Percentiles rank a stretch among this genome's conserved stretches.
Evolutionary conservation across 2,113 vertebrate species (phyloP).

Genomic region (Raja brachyura): DNA sequence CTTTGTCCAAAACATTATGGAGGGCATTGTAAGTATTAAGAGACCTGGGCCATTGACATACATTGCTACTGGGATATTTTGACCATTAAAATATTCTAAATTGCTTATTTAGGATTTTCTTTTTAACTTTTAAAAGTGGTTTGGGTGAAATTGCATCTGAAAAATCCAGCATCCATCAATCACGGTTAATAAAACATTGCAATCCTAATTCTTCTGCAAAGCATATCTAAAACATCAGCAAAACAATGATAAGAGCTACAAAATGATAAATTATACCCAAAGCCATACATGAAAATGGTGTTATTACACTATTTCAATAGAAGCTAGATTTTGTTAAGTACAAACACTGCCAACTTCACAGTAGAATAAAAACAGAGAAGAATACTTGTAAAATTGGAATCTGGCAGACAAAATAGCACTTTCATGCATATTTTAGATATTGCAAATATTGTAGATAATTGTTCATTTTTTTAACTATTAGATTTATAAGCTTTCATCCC

Average conservation of each 20-base stretch:
- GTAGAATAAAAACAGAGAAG: constrained; percentile 17
- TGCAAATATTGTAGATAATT: constrained; percentile 4
- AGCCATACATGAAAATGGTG: constrained; percentile 5
- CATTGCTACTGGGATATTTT: background rate
- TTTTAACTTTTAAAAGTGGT: background rate
- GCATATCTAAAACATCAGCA: background rate
- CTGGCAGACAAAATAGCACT: background rate
- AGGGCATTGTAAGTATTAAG: background rate
- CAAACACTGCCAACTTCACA: background rate
- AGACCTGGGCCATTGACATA: background rate
- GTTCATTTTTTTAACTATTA: background rate
- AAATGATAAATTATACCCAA: constrained; percentile 16
- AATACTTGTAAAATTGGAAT: background rate
- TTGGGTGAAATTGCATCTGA: background rate
- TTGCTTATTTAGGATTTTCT: background rate
- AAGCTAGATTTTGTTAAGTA: constrained; percentile 6
- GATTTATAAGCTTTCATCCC: constrained; percentile 36
- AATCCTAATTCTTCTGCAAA: background rate
- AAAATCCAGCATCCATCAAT: background rate
- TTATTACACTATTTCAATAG: background rate
- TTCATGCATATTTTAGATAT: constrained; percentile 26
- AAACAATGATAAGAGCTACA: constrained; percentile 17
- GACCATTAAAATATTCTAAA: background rate
- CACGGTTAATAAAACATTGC: background rate
- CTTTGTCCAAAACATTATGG: no score